Evolutionary conservation across 2,888 invertebrate genomes (phyloP), one percentile per base, ranked within the genome.

Genomic region (Polylopha cassiicola): DNA sequence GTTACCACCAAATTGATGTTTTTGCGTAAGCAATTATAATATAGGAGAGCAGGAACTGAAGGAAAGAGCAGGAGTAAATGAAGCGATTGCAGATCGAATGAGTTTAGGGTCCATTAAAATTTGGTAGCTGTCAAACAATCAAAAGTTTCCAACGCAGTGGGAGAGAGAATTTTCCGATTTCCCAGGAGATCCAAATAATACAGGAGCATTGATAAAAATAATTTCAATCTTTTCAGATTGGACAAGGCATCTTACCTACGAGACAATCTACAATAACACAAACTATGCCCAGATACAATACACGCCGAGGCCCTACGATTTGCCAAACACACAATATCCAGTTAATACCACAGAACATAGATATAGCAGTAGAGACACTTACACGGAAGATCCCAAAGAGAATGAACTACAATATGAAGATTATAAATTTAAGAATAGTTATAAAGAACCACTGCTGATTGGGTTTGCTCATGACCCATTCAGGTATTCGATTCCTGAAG

Each of bases 381-480:
- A 31, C 20, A 21, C 29, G 38, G 52, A 58, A 17, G 55, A 62
- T 22, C 58, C 61, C 47, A 63, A 58, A 55, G 61, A 44, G 6
- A 73, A 69, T 26, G 67, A 76, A 32, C 44, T 75, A 16, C 71
- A 69, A 4, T 57, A 50, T 9, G 55, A 53, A 5, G 50, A 55
- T 5, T 48, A 52, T 29, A 51, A 48, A 13, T 47, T 53, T 18
- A 55, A 44, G 7, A 48, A 15, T 8, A 38, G 26, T 11, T 47
- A 21, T 9, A 52, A 48, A 17, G 50, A 47, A n/a, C 65, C 67
- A 4, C 59, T 81, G 0, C 49, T 84, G 20, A 74, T 82, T 0
- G 82, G 81, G 1, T 76, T 81, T 23, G 74, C 81, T 0, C 70
- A 69, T 22, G 82, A 82, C 44, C 84, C 84, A 0, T 85, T 70